phyloP scores from a whole-genome alignment of 2,888 invertebrate species.

The Idaea biselata region DNA sequence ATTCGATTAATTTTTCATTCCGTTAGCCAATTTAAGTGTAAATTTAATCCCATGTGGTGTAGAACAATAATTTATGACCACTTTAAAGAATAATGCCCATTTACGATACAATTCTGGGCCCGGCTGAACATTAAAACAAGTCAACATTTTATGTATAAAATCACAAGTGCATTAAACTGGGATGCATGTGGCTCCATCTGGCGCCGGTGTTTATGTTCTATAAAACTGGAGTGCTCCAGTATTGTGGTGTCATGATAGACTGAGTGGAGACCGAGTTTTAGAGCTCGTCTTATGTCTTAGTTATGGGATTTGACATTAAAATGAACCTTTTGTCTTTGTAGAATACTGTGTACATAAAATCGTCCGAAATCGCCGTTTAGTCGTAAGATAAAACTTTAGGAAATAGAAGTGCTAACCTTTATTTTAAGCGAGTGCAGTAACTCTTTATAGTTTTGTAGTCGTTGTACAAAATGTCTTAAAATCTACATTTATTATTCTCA shows the following conservation, averaged over 20 bases:
- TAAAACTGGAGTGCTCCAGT: constrained; percentile 21
- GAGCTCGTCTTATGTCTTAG: neutral
- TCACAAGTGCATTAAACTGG: constrained; percentile 32
- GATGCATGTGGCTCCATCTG: constrained; percentile 35
- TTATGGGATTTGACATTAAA: neutral
- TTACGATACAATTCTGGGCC: neutral
- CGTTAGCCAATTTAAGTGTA: too few relatives aligned
- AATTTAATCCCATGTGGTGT: neutral
- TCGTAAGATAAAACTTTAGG: neutral
- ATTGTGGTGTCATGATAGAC: constrained; percentile 1
- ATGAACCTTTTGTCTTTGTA: neutral
- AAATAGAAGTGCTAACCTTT: neutral
- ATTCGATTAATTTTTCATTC: too few relatives aligned
- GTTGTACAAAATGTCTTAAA: too few relatives aligned
- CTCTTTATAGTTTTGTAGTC: neutral
- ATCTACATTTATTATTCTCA: neutral
- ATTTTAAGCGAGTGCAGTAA: neutral
- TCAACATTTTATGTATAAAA: neutral
- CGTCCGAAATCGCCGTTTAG: neutral
- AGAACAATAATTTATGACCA: neutral
- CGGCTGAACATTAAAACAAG: neutral
- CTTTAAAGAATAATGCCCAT: neutral
- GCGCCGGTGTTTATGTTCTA: constrained; percentile 35
- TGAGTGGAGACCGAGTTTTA: constrained; percentile 1
- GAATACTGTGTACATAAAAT: neutral